Conservation (phyloP, 2,797 vertebrate species). For the Glyptemys insculpta region DNA sequence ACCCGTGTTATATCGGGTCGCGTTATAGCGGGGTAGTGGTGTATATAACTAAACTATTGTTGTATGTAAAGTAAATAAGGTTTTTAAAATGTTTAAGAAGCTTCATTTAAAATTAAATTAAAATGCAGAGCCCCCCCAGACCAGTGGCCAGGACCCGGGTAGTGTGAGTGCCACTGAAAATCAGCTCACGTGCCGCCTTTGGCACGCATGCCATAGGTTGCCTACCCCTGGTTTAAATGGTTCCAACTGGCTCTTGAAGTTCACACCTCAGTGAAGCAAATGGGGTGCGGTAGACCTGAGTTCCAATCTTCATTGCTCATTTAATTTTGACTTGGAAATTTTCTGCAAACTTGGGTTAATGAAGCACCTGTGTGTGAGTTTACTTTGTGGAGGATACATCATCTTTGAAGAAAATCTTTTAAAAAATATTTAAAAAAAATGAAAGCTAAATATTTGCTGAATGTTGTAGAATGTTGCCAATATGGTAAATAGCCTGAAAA, state of each 20-base stretch:
- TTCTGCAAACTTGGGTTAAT: constrained; percentile 20
- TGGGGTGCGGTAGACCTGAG: constrained; percentile 1
- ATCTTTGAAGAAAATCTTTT: background rate
- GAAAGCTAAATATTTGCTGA: background rate
- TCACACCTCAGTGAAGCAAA: constrained; percentile 34
- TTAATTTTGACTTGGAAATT: background rate
- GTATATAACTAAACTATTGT: too few relatives aligned
- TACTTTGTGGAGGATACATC: background rate
- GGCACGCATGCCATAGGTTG: too few relatives aligned
- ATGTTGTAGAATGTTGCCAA: background rate
- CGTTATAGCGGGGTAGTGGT: too few relatives aligned
- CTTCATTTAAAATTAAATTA: too few relatives aligned
- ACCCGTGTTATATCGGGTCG: too few relatives aligned
- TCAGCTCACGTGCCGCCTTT: too few relatives aligned
- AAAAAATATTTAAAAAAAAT: background rate
- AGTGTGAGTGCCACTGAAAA: too few relatives aligned
- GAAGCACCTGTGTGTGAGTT: background rate
- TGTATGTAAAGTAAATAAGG: too few relatives aligned
- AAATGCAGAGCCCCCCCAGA: too few relatives aligned
- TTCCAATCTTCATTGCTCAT: background rate
- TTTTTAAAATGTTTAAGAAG: too few relatives aligned
- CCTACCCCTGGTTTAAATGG: background rate
- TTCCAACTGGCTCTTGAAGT: constrained; percentile 30
- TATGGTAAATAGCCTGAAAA: background rate
- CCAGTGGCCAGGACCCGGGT: too few relatives aligned